Base-by-base conservation (phyloP, 64 coral and sea anemone species). In the Porites lutea region DNA sequence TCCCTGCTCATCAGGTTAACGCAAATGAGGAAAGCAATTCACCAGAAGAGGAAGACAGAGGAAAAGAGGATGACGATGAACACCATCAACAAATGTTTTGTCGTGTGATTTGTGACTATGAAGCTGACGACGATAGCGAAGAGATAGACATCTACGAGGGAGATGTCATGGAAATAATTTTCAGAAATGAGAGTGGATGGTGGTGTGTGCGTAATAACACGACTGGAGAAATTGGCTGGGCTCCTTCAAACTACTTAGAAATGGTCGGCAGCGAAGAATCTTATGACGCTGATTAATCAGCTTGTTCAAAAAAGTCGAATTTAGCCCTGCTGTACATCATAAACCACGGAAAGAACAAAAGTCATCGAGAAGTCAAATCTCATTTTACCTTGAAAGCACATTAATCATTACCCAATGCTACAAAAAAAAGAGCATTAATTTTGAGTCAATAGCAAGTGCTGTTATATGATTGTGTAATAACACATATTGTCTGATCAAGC, bases 231-330 rank as follows among this genome's bases (percentile, higher is more conserved):
- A 77, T 86, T 3, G 94, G 94, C 18, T 96, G 94, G 94, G 94
- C 90, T 5, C 94, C 94, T 13, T 96, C 94, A 5, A 96, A 96
- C 58, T 96, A 77, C 58, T 37, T 96, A 21, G 47, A 92, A 62
- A 67, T 52, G 10, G 14, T 90, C 21, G 65, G 46, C 27, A 37
- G 27, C 19, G 64, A 52, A 54, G 21, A 86, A 12, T 22, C 43
- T 37, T 5, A 58, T 64, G 4, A 59, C 81, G 48, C 12, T 59
- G 12, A 84, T 48, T 27, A 81, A 14, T 19, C 61, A 21, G 3
- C 54, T 11, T 57, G 27, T 37, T 0, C 27, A 37, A 37, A 37
- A 37, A 37, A 37, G 27, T 37, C 27, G 27, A 37, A 37, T 37
- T 37, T 37, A 37, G 27, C 27, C 27, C 27, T 37, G 1, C 27